Evolutionary conservation across 1,140 invertebrate species (phyloP), one percentile per base, ranked within the genome.

Genomic region (Papilio aristodemus): DNA sequence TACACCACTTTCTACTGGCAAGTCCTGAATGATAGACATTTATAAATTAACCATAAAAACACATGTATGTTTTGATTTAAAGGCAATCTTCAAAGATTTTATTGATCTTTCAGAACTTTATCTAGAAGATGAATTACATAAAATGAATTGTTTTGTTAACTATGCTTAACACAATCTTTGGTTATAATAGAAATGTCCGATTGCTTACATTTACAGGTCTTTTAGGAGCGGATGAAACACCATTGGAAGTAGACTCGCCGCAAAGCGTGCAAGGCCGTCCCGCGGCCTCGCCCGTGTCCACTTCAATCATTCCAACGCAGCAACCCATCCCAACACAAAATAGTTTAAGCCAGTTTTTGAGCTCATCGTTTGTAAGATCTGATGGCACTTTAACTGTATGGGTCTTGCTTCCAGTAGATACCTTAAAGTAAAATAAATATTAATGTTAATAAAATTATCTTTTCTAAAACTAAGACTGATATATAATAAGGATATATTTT

Each of bases 361-460:
- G 73, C 57, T 91, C 87, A 10, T 89, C 89, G 27, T 72, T 79
- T 60, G 84, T 81, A 54, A 91, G 75, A 37, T 92, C 85, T 68
- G 86, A 74, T 14, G 91, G 91, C 39, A 92, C 86, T 85, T 92
- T 92, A 4, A 92, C 86, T 46, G 87, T 76, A 63, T 89, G 89
- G 64, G 76, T 91, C 71, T 90, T 91, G 50, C 68, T 84, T 41
- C 85, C 87, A 58, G 86, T 73, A 60, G 85, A 80, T 22, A 91
- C 84, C 91, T 92, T 76, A 39, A 88, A 89, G 22, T 27, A 19
- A 73, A 64, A 75, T 50, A 64, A 22, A 60, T n/a, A n/a, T n/a
- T n/a, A n/a, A n/a, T n/a, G n/a, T n/a, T n/a, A n/a, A n/a, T n/a
- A n/a, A n/a, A n/a, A n/a, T n/a, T n/a, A n/a, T n/a, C n/a, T n/a